Conservation (phyloP, 2,888 invertebrate genomes). For the Diarsia brunnea region DNA sequence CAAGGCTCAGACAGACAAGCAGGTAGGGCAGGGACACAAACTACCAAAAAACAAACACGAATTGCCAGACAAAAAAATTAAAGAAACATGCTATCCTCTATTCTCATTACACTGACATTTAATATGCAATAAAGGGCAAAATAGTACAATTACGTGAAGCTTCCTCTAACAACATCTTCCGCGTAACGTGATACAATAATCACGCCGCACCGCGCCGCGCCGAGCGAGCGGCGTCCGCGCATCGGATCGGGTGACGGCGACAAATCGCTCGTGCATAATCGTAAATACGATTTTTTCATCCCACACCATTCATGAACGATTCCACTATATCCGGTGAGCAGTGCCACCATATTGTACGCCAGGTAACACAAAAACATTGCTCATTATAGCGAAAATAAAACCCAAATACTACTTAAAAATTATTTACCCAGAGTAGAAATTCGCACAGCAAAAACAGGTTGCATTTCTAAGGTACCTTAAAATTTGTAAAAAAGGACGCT, state of each 20-base stretch:
- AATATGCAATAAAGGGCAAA: constrained; percentile 62
- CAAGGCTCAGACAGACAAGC: background rate
- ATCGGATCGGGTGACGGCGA: constrained; percentile 86
- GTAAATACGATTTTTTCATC: constrained; percentile 87
- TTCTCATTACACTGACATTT: constrained; percentile 52
- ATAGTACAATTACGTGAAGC: constrained; percentile 64
- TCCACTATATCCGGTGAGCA: constrained; percentile 86
- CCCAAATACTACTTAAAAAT: constrained; percentile 69
- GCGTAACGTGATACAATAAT: constrained; percentile 87
- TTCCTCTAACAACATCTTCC: constrained; percentile 77
- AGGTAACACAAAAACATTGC: constrained; percentile 83
- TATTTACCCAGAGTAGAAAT: constrained; percentile 72
- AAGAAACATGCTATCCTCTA: constrained; percentile 22
- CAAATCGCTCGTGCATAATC: constrained; percentile 90
- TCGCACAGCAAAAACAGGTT: constrained; percentile 72
- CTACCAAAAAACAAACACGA: background rate
- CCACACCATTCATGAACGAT: constrained; percentile 80
- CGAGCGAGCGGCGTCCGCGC: constrained; percentile 75
- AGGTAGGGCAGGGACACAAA: background rate
- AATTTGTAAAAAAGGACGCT: constrained; percentile 82
- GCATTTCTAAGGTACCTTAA: constrained; percentile 86
- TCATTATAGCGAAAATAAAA: constrained; percentile 78
- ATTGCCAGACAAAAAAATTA: background rate
- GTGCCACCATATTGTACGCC: constrained; percentile 83
- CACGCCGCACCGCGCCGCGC: constrained; percentile 69